Evolutionary conservation across 2,113 vertebrate species (phyloP), one percentile per base, ranked within the genome.

Genomic region (Phylloscopus whistleri): DNA sequence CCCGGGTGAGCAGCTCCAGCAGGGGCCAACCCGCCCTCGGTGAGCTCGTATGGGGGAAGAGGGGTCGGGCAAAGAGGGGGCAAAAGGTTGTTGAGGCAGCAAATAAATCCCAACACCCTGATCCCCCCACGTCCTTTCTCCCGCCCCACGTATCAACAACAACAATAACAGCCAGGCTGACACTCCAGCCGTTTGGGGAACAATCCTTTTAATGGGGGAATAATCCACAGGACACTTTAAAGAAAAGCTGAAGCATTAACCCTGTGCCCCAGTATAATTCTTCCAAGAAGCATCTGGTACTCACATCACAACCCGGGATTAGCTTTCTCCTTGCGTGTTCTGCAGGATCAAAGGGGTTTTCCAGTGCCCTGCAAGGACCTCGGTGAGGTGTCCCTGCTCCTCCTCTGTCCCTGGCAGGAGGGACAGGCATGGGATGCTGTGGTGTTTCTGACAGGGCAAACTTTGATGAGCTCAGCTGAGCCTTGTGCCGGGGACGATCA

Each of bases 171-270:
- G 95, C 52, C 56, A 1, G 79, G 79, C 82, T 94, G 95, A 96
- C 86, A 90, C 93, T 88, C n/a, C 84, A 44, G 79, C 87, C 39
- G 41, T 91, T 95, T 48, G 64, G 92, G 82, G 84, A 94, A 96
- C 94, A 96, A 95, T 97, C 97, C 87, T 96, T 96, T 94, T 97
- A 98, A 97, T 96, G 95, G 72, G 90, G 68, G 87, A 92, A 95
- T 97, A 96, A 97, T 97, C 96, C 93, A 84, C 84, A 18, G 97
- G 90, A 97, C 91, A 92, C 97, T 96, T 97, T 97, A 95, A 96
- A 97, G 96, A 97, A 95, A 98, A 97, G 93, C 95, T 89, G 69
- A 44, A 86, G 97, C 96, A 97, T 98, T 98, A 97, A 97, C 97
- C 97, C 96, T 91, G 74, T 97, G 96, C 94, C 96, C 97, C 94